These are phyloP conservation scores for Xerus inauris DNA, from an alignment of 2,113 vertebrate species.

Conservation along the genomic window DNA sequence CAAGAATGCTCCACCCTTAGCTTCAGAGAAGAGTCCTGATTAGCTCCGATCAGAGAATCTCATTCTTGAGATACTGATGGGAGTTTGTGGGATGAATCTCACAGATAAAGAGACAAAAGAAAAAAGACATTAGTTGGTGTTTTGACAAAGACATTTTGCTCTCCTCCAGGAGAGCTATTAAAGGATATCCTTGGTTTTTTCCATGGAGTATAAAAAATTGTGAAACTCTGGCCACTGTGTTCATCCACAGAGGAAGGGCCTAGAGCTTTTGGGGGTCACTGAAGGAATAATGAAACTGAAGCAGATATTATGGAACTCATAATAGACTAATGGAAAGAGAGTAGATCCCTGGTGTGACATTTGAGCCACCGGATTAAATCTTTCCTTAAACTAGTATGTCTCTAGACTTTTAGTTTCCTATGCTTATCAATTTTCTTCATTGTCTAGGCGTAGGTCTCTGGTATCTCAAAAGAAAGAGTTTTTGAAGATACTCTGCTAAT, in stretches of 20 bases:
- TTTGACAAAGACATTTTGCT: background rate
- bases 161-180: background rate
- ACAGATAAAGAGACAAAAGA: background rate
- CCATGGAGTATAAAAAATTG: background rate
- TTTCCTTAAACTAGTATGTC: background rate
- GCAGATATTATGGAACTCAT: background rate
- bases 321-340: background rate
- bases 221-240: background rate
- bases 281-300: background rate
- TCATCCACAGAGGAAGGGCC: background rate
- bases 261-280: background rate
- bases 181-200: background rate
- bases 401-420: background rate
- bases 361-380: background rate
- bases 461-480: background rate
- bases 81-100: background rate
- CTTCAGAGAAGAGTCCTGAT: background rate
- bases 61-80: background rate
- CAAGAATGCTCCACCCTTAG: background rate
- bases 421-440: background rate
- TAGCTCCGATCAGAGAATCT: background rate
- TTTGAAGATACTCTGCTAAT: background rate
- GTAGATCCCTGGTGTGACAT: background rate
- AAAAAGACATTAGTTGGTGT: background rate
- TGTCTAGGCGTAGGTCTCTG: background rate